Evolutionary conservation across 2,797 vertebrate genomes (phyloP), one percentile per base, ranked within the genome.

Genomic region (Phylloscopus collybita): DNA sequence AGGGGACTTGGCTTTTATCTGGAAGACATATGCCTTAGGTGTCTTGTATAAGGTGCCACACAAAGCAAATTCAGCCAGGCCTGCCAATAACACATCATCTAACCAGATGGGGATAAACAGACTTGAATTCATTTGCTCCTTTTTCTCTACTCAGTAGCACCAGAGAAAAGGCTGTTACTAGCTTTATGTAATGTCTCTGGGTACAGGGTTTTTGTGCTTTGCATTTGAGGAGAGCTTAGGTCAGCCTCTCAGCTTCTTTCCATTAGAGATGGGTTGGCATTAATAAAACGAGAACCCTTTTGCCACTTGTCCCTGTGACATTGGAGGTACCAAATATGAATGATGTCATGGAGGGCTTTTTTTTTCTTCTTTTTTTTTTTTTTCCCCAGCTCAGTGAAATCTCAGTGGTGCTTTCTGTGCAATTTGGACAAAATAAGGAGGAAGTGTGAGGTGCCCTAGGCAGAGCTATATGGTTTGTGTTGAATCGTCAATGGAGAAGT

Each of bases 71-170:
- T 96, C 95, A 94, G 73, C 92, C 92, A 92, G 91, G 85, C 94
- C 95, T 93, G 92, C 93, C 95, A 94, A 95, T 93, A 96, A 96
- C 95, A 91, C 95, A 94, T 93, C 90, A 92, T 96, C 95, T 89
- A 94, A 93, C 96, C 92, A 96, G 90, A 96, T 93, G 94, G 93
- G 96, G 94, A 96, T 96, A 95, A 97, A 95, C 93, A 96, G 90
- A 80, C 93, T 95, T 85, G 95, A 94, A 96, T 93, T 91, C 86
- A 94, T 96, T 97, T 96, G 42, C 94, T 92, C 60, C 79, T 91
- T 94, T 93, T 95, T 93, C 91, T 89, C 56, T 51, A 13, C 75
- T 94, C 80, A 56, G 92, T 92, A 93, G 88, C 86, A 90, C 80
- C 79, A 94, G 92, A 88, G 96, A 90, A 94, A 93, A 96, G 86